phyloP scores from a whole-genome alignment of 2,888 invertebrate species.

The Pseudolycoriella hygida region DNA sequence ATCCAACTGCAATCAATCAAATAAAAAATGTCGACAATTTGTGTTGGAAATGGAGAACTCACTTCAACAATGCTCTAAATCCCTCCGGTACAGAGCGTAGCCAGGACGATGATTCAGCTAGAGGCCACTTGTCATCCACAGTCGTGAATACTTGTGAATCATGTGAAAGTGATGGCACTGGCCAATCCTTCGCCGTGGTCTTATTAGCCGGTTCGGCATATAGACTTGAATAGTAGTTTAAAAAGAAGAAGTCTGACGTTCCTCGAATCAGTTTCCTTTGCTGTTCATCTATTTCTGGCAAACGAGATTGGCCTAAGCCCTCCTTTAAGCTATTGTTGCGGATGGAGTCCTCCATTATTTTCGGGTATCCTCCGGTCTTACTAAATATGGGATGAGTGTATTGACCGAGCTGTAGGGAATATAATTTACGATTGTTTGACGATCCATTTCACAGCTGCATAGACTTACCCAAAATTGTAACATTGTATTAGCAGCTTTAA shows the following conservation, averaged over 20 bases:
- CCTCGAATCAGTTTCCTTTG: constrained; percentile 16
- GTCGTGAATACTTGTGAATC: constrained; percentile 22
- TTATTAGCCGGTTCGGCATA: not conserved
- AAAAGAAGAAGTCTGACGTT: constrained; percentile 19
- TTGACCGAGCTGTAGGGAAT: constrained; percentile 25
- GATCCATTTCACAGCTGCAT: not conserved
- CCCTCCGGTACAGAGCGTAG: constrained; percentile 20
- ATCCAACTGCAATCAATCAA: constrained; percentile 29
- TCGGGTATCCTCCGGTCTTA: constrained; percentile 32
- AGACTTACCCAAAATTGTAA: constrained; percentile 17
- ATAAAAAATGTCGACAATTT: not conserved
- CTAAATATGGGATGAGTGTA: constrained; percentile 31
- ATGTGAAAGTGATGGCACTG: constrained; percentile 33
- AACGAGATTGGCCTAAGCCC: constrained; percentile 26
- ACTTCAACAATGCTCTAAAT: constrained; percentile 13
- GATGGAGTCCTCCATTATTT: constrained; percentile 29
- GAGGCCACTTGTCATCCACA: constrained; percentile 17
- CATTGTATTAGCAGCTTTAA: constrained; percentile 14
- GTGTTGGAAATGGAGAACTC: not conserved
- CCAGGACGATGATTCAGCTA: constrained; percentile 18
- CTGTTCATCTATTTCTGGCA: constrained; percentile 28
- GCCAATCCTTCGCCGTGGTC: not conserved
- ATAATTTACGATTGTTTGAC: not conserved
- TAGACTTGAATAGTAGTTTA: constrained; percentile 14
- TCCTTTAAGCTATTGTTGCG: constrained; percentile 26